phyloP scores from a whole-genome alignment of 2,797 vertebrate genomes.

The Chrosomus eos region DNA sequence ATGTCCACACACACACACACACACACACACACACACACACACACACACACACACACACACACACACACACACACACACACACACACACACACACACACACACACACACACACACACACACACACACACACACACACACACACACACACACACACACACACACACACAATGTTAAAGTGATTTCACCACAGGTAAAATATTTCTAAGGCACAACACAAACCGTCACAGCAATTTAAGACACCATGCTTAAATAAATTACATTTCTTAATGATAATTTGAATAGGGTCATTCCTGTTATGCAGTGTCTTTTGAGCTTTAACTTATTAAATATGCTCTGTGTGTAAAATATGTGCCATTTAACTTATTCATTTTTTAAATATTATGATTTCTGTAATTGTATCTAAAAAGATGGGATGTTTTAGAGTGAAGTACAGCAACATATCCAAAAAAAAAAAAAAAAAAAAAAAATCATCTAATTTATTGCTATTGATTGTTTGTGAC shows the following conservation, averaged over 20 bases:
- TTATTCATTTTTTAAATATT: background rate
- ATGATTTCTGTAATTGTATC: background rate
- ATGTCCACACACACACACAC: background rate
- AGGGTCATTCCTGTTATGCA: background rate
- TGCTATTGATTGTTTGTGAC: background rate
- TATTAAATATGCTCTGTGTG: background rate
- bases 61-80: no score
- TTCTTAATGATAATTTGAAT: slow-evolving; percentile 8
- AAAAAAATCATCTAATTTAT: background rate
- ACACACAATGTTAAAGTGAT: background rate
- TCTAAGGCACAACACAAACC: background rate
- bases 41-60: background rate
- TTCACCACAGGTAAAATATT: background rate
- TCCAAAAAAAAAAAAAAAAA: no score
- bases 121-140: no score
- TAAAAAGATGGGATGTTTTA: background rate
- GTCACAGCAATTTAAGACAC: background rate
- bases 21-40: no score
- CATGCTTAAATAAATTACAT: background rate
- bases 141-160: no score
- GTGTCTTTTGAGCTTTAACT: background rate
- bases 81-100: background rate
- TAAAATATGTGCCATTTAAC: background rate
- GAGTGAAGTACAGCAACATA: background rate
- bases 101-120: background rate